phyloP scores from a whole-genome alignment of 2,113 vertebrate species.

The Vanacampus margaritifer region DNA sequence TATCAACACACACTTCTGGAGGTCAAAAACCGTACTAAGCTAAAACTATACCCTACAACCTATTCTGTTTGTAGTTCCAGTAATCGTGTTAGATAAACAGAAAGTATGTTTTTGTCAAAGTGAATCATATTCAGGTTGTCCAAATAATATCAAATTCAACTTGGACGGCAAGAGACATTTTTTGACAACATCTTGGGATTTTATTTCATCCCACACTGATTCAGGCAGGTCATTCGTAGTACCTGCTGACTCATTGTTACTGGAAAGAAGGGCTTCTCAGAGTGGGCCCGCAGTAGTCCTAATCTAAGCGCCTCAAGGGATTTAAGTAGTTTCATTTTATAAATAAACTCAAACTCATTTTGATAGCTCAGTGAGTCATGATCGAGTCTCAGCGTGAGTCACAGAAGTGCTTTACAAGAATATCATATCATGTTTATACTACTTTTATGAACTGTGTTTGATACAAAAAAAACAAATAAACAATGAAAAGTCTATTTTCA shows the following conservation, averaged over 20 bases:
- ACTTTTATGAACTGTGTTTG: background rate
- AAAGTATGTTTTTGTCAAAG: slow-evolving; percentile 20
- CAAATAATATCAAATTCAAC: slow-evolving; percentile 35
- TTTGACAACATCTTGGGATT: slow-evolving; percentile 17
- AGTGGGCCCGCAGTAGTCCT: background rate
- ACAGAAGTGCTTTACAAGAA: background rate
- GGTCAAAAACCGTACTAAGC: slow-evolving; percentile 15
- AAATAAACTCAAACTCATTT: slow-evolving; percentile 3
- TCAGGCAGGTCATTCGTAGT: slow-evolving; percentile 10
- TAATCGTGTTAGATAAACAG: background rate
- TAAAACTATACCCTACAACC: background rate
- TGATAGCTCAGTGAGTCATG: slow-evolving; percentile 7
- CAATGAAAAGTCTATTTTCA: background rate
- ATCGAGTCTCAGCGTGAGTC: slow-evolving; percentile 3
- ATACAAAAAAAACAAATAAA: background rate
- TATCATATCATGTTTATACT: background rate
- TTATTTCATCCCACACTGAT: slow-evolving; percentile 30
- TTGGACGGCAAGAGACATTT: slow-evolving; percentile 3
- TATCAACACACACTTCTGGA: slow-evolving; percentile 20
- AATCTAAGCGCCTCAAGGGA: slow-evolving; percentile 3
- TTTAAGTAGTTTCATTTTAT: background rate
- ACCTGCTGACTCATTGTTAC: slow-evolving; percentile 44
- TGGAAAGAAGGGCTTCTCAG: slow-evolving; percentile 20
- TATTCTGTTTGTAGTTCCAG: background rate
- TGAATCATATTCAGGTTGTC: slow-evolving; percentile 46